These are phyloP conservation scores for Eupelmus urozonus DNA, from an alignment of 2,888 invertebrate species.

Conservation along the genomic window DNA sequence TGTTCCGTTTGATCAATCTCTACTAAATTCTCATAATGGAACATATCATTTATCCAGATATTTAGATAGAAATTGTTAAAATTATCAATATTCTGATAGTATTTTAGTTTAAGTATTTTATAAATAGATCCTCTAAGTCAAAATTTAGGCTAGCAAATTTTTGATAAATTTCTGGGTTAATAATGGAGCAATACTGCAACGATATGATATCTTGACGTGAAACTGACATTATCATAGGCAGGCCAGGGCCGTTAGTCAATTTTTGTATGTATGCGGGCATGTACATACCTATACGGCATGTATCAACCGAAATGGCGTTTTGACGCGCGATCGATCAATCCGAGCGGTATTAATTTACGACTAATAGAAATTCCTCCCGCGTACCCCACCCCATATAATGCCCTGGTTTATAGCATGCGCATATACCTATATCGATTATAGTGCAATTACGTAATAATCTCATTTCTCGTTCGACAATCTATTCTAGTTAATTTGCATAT, in stretches of 20 bases:
- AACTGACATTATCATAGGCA: neutral
- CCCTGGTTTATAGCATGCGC: slow-evolving; percentile 17
- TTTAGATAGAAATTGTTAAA: too few relatives aligned
- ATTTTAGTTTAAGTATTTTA: too few relatives aligned
- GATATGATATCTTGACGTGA: neutral
- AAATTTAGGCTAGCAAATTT: too few relatives aligned
- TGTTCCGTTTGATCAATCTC: too few relatives aligned
- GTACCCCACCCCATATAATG: neutral
- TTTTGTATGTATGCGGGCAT: neutral
- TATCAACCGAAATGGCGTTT: slow-evolving; percentile 31
- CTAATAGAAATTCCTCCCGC: slow-evolving; percentile 46
- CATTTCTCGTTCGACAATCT: slow-evolving; percentile 21
- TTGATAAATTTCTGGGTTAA: too few relatives aligned
- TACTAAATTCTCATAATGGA: too few relatives aligned
- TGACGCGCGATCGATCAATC: slow-evolving; percentile 44
- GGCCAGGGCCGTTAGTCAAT: neutral
- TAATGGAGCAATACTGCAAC: too few relatives aligned
- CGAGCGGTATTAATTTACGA: slow-evolving; percentile 46
- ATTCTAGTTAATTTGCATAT: slow-evolving; percentile 44
- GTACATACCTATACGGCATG: neutral
- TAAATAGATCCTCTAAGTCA: too few relatives aligned
- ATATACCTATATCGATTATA: slow-evolving; percentile 34
- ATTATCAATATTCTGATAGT: too few relatives aligned
- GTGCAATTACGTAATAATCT: slow-evolving; percentile 51
- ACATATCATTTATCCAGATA: too few relatives aligned